Base-by-base conservation (phyloP, 92 coral and sea anemone species). In the Hydrozoanthus gracilis region DNA sequence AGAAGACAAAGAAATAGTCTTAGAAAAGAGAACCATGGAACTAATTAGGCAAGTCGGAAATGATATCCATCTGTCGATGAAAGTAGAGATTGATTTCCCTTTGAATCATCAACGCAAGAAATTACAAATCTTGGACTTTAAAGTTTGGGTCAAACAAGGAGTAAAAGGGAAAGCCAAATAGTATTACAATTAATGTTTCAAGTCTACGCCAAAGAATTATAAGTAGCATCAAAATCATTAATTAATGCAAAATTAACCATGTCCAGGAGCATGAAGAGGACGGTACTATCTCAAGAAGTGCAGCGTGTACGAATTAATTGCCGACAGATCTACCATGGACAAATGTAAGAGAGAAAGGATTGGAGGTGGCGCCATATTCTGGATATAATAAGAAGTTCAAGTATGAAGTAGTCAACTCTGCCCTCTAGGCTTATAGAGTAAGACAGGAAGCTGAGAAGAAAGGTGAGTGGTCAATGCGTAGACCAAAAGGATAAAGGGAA, bases 101-200 rank as follows among this genome's bases (percentile, higher is more conserved):
- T 82, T 9, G 75, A 82, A n/a, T 13, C 75, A 44, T 52, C 74
- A 49, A 3, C 58, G 9, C 3, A 61, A 44, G 46, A 80, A 80
- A 54, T 67, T 67, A 71, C 77, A 84, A 58, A 86, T 86, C 89
- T 76, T 77, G 47, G 89, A 86, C 74, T 45, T 78, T 77, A 86
- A 86, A 74, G 71, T 77, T 51, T 77, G 89, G 77, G 75, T 86
- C 46, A 85, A 86, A 73, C 82, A 66, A 45, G 64, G 68, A 46
- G 77, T 65, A 50, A 86, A 76, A 62, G 89, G 60, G 35, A 16
- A 16, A 77, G 60, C 13, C 76, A 44, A 39, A 0, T 75, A 80
- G 73, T 68, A 7, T 68, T 9, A 5, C 0, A 0, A 45, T 20
- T 68, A 68, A 27, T 68, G 73, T 68, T 20, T 62, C 18, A 62